Evolutionary conservation across 2,797 vertebrate species (phyloP).

Genomic region (Tamandua tetradactyla): DNA sequence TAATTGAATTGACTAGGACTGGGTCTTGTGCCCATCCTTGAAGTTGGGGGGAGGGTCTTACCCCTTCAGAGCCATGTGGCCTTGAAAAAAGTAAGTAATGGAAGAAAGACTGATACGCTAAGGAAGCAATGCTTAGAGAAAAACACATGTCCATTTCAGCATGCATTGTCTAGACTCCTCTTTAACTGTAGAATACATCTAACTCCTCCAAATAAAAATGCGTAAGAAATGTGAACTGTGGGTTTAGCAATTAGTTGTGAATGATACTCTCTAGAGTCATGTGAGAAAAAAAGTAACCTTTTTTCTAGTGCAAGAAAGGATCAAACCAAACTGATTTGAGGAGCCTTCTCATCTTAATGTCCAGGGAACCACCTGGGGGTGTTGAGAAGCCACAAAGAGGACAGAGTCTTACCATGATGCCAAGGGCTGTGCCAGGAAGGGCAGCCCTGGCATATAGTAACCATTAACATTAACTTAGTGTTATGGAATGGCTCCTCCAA

Average conservation of each 20-base stretch:
- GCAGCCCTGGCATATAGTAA: neutral
- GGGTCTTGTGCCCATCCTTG: neutral
- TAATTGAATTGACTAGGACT: neutral
- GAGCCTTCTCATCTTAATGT: neutral
- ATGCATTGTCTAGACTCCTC: neutral
- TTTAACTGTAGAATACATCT: neutral
- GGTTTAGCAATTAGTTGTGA: constrained; percentile 20
- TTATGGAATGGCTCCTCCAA: constrained; percentile 22
- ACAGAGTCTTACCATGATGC: constrained; percentile 7
- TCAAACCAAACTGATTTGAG: neutral
- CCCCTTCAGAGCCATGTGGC: neutral
- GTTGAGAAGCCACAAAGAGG: neutral
- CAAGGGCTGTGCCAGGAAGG: neutral
- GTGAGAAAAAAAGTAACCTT: constrained; percentile 31
- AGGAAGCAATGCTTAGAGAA: neutral
- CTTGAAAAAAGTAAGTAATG: constrained; percentile 30
- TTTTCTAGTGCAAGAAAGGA: constrained; percentile 8
- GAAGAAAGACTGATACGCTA: neutral
- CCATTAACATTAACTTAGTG: too few relatives aligned
- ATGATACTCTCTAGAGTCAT: neutral
- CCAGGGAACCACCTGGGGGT: neutral
- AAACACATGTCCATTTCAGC: neutral
- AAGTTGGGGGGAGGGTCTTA: neutral
- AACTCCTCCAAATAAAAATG: constrained; percentile 34
- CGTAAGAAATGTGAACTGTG: constrained; percentile 27